A percentile compares a stretch with the other conserved stretches of the same genome.
phyloP scores from a whole-genome alignment of 2,888 invertebrate genomes.

The Coremacera marginata region DNA sequence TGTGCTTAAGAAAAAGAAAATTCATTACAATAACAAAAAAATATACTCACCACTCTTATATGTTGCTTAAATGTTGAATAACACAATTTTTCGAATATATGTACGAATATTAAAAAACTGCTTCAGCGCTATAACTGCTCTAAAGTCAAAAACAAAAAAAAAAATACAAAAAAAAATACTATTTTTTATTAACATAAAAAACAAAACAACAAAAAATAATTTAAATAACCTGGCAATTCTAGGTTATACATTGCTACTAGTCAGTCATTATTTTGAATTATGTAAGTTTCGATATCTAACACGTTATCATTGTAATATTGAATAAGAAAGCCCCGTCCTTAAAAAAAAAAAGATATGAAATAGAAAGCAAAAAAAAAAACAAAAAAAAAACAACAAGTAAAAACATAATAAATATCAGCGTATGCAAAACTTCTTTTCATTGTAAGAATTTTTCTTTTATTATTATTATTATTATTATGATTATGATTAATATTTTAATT shows the following conservation, averaged over 20 bases:
- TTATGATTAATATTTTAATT: conserved; percentile 42
- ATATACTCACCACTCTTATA: too few relatives aligned
- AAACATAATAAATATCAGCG: conserved; percentile 27
- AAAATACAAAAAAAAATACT: too few relatives aligned
- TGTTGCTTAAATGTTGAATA: too few relatives aligned
- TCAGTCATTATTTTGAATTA: conserved; percentile 3
- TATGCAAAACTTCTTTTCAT: conserved; percentile 44
- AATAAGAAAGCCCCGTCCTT: conserved; percentile 39
- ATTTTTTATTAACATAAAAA: background rate
- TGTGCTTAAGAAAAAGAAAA: too few relatives aligned
- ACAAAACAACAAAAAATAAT: background rate
- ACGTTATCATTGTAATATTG: conserved; percentile 32
- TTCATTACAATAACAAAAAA: too few relatives aligned
- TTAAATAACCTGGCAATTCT: too few relatives aligned
- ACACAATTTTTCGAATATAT: too few relatives aligned
- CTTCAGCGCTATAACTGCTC: too few relatives aligned
- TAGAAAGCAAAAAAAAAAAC: conserved; percentile 43
- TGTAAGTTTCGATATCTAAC: conserved; percentile 16
- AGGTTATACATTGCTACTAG: background rate
- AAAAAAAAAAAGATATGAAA: conserved; percentile 19
- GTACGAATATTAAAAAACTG: too few relatives aligned
- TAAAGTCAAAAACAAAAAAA: too few relatives aligned
- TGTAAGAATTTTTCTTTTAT: conserved; percentile 50
- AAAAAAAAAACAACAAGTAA: conserved; percentile 32
- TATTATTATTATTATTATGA: conserved; percentile 49